These are phyloP conservation scores for Dinocampus coccinellae DNA, from an alignment of 2,888 invertebrate species.

Conservation along the genomic window DNA sequence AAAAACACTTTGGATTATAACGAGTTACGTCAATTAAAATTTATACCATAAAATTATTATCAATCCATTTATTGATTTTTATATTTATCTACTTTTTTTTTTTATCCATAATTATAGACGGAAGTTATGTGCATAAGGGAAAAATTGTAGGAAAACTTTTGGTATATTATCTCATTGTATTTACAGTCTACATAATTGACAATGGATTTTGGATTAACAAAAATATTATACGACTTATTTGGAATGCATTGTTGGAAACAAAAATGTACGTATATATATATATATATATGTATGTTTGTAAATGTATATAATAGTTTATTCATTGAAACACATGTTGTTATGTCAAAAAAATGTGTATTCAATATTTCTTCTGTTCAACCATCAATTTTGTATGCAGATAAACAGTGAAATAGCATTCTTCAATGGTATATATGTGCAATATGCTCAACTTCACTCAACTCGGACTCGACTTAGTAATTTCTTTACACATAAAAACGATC, in stretches of 20 bases:
- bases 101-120: slow-evolving; percentile 39
- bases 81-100: too few relatives aligned
- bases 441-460: neutral
- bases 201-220: slow-evolving; percentile 47
- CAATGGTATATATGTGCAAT: neutral
- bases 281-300: neutral
- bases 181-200: slow-evolving; percentile 51
- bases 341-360: neutral
- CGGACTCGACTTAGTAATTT: slow-evolving; percentile 17
- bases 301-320: neutral
- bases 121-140: slow-evolving; percentile 44
- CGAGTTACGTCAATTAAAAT: slow-evolving; percentile 44
- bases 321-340: neutral
- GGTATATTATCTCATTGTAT: slow-evolving; percentile 50
- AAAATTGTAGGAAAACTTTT: slow-evolving; percentile 50
- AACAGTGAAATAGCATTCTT: slow-evolving; percentile 26
- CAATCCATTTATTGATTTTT: slow-evolving; percentile 24
- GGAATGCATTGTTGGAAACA: slow-evolving; percentile 31
- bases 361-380: neutral
- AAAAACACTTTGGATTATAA: slow-evolving; percentile 48
- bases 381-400: slow-evolving; percentile 28
- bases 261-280: neutral
- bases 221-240: too few relatives aligned
- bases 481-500: slow-evolving; percentile 26
- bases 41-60: too few relatives aligned